These are phyloP conservation scores for Brachystomella parvula DNA, from an alignment of 1,140 invertebrate genomes.

Conservation along the genomic window DNA sequence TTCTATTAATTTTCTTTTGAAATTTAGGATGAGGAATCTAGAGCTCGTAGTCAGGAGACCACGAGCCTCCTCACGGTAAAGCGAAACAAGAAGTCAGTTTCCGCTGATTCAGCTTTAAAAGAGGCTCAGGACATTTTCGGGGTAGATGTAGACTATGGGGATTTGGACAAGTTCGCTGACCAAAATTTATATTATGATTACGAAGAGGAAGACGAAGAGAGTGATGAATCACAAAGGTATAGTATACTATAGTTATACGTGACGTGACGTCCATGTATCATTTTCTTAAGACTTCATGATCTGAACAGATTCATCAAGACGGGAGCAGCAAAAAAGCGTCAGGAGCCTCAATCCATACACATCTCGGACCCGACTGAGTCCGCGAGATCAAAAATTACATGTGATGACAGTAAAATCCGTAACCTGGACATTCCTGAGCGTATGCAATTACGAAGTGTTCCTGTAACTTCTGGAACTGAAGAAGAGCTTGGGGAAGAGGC, in stretches of 20 bases:
- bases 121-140: constrained; percentile 99
- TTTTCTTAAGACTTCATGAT: too few relatives aligned
- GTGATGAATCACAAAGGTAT: constrained; percentile 37
- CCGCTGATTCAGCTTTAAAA: constrained; percentile 85
- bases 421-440: constrained; percentile 83
- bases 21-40: constrained; percentile 65
- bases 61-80: constrained; percentile 83
- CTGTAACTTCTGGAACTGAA: constrained; percentile 65
- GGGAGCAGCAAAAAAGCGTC: constrained; percentile 69
- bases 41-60: constrained; percentile 57
- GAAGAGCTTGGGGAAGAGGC: constrained; percentile 90
- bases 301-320: constrained; percentile 25
- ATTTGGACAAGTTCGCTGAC: constrained; percentile 82
- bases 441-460: constrained; percentile 83
- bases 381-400: constrained; percentile 90
- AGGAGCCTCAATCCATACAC: constrained; percentile 80
- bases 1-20: constrained; percentile 8
- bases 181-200: constrained; percentile 78
- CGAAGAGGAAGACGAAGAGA: constrained; percentile 55
- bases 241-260: too few relatives aligned
- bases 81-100: constrained; percentile 78
- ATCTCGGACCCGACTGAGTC: constrained; percentile 96
- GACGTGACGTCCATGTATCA: too few relatives aligned
- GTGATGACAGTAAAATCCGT: constrained; percentile 84
- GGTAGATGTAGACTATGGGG: constrained; percentile 95